phyloP scores from a whole-genome alignment of 2,888 invertebrate species.

The Acrobasis consociella region DNA sequence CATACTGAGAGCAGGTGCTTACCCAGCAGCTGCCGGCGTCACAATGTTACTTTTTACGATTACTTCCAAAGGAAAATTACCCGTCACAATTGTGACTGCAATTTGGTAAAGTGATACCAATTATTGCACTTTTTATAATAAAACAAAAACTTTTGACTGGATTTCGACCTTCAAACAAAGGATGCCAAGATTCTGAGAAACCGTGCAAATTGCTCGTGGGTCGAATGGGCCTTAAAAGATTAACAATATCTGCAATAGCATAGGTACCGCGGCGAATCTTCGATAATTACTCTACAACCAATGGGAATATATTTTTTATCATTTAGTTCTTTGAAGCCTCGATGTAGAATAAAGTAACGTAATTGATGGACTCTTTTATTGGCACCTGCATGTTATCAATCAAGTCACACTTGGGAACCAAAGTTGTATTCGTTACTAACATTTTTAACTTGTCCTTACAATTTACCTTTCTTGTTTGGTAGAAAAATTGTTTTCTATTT shows the following conservation, averaged over 20 bases:
- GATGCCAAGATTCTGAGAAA: slow-evolving; percentile 30
- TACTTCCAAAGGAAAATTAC: slow-evolving; percentile 42
- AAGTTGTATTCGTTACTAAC: background rate
- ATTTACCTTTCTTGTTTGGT: no score
- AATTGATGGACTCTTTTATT: slow-evolving; percentile 16
- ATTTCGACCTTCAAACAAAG: slow-evolving; percentile 30
- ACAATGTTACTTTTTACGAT: slow-evolving; percentile 38
- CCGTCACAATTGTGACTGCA: slow-evolving; percentile 42
- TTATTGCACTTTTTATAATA: slow-evolving; percentile 26
- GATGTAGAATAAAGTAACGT: slow-evolving; percentile 4
- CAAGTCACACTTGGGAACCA: slow-evolving; percentile 6
- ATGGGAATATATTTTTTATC: slow-evolving; percentile 19
- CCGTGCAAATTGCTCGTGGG: slow-evolving; percentile 29
- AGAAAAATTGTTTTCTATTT: no score
- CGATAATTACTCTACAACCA: slow-evolving; percentile 21
- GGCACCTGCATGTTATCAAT: slow-evolving; percentile 13
- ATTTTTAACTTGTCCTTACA: background rate
- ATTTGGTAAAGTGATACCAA: slow-evolving; percentile 36
- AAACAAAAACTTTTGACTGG: slow-evolving; percentile 27
- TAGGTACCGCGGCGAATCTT: slow-evolving; percentile 21
- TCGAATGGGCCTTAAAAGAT: slow-evolving; percentile 29
- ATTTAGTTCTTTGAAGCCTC: slow-evolving; percentile 10
- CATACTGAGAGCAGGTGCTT: slow-evolving; percentile 59
- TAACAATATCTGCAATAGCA: slow-evolving; percentile 24
- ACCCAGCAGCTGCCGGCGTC: slow-evolving; percentile 52